phyloP scores from a whole-genome alignment of 1,140 invertebrate species.

The Hycleus phaleratus region DNA sequence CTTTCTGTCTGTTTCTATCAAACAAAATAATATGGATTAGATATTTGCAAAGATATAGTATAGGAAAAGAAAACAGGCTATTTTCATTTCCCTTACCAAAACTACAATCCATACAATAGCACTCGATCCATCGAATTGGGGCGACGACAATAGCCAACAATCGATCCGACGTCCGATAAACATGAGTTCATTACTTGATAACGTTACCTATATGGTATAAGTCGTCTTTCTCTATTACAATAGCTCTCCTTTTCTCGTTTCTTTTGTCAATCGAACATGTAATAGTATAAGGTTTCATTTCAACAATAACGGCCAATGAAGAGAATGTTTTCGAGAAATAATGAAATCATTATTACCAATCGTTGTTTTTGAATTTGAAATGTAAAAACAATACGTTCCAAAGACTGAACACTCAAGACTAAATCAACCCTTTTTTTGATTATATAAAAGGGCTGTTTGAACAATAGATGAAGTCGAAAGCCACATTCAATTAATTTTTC shows the following conservation, averaged over 20 bases:
- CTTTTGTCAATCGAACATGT: too few relatives aligned
- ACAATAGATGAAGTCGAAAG: slow-evolving; percentile 21
- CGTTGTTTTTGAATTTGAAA: too few relatives aligned
- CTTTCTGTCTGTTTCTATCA: too few relatives aligned
- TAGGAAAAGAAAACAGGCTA: slow-evolving; percentile 14
- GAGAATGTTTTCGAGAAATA: too few relatives aligned
- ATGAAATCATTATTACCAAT: too few relatives aligned
- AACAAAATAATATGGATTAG: slow-evolving; percentile 4
- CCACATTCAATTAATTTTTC: slow-evolving; percentile 30
- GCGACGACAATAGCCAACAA: slow-evolving; percentile 22
- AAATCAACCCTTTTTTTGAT: background rate
- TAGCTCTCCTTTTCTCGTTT: too few relatives aligned
- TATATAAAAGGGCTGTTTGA: background rate
- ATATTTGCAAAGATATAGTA: slow-evolving; percentile 17
- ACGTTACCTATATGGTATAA: slow-evolving; percentile 16
- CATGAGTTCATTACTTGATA: slow-evolving; percentile 26
- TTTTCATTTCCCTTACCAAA: slow-evolving; percentile 20
- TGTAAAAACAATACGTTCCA: too few relatives aligned
- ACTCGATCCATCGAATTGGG: slow-evolving; percentile 20
- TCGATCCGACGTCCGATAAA: slow-evolving; percentile 23
- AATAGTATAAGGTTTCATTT: too few relatives aligned
- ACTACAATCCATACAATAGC: slow-evolving; percentile 8
- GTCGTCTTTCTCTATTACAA: background rate
- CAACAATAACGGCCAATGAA: too few relatives aligned
- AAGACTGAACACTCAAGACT: too few relatives aligned